Percentiles rank a stretch among this genome's conserved stretches.
These are phyloP conservation scores for Arenaria interpres DNA, from an alignment of 2,113 vertebrate genomes.

Conservation along the genomic window DNA sequence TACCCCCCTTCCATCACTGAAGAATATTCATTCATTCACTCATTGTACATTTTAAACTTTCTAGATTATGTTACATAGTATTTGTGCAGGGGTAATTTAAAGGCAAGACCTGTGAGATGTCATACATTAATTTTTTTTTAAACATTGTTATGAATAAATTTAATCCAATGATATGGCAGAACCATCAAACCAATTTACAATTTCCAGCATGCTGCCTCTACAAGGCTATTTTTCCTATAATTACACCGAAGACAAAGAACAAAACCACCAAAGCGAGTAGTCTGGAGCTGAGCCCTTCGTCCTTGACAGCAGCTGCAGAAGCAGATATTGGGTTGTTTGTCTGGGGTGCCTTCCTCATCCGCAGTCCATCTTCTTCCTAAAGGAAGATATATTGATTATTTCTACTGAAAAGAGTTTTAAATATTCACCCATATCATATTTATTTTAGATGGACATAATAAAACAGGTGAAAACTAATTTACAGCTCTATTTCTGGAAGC, in stretches of 20 bases:
- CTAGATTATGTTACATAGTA: slow-evolving; percentile 79
- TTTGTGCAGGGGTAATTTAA: slow-evolving; percentile 84
- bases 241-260: slow-evolving; percentile 94
- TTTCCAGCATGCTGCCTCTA: slow-evolving; percentile 87
- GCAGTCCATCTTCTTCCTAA: slow-evolving; percentile 93
- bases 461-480: not conserved
- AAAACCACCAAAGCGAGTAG: slow-evolving; percentile 88
- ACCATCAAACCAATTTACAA: slow-evolving; percentile 80
- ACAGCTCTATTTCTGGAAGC: not conserved
- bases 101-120: slow-evolving; percentile 92
- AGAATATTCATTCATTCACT: slow-evolving; percentile 60
- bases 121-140: slow-evolving; percentile 82
- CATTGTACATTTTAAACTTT: slow-evolving; percentile 71
- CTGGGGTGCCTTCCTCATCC: slow-evolving; percentile 89
- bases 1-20: slow-evolving; percentile 43
- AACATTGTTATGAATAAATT: slow-evolving; percentile 90
- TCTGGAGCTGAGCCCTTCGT: slow-evolving; percentile 88
- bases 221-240: slow-evolving; percentile 95
- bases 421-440: not conserved
- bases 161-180: slow-evolving; percentile 83
- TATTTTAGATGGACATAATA: not conserved
- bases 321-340: slow-evolving; percentile 81
- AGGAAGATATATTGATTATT: not conserved
- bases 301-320: slow-evolving; percentile 79
- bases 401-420: not conserved